Evolutionary conservation across 1,140 invertebrate genomes (phyloP).

Genomic region (Oreohelix idahoensis): DNA sequence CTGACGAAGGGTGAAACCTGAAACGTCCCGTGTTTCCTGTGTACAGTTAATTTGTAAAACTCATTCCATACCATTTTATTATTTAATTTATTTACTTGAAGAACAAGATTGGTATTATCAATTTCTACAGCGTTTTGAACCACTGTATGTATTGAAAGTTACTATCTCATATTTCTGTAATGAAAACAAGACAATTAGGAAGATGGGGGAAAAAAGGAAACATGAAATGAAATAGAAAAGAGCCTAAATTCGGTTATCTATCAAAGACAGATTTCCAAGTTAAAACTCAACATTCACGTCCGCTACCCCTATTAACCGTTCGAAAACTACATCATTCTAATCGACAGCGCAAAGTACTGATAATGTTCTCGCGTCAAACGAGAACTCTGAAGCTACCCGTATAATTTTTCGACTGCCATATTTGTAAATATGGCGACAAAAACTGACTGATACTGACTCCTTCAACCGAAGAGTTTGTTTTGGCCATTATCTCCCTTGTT

Average conservation of each 20-base stretch:
- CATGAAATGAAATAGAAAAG: neutral
- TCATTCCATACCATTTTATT: too few relatives aligned
- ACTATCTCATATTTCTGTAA: too few relatives aligned
- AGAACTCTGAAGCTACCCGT: neutral
- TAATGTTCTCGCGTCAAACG: neutral
- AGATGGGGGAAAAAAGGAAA: neutral
- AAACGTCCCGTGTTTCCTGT: too few relatives aligned
- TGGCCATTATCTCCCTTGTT: slow-evolving; percentile 24
- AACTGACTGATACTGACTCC: slow-evolving; percentile 9
- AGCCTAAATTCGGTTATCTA: neutral
- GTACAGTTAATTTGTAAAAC: too few relatives aligned
- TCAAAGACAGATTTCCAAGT: neutral
- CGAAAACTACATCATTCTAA: neutral
- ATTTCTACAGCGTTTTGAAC: too few relatives aligned
- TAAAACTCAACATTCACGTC: neutral
- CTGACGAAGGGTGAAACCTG: too few relatives aligned
- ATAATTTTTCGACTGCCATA: neutral
- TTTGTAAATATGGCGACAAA: slow-evolving; percentile 23
- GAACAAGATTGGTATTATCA: too few relatives aligned
- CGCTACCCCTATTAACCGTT: neutral
- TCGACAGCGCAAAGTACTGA: neutral
- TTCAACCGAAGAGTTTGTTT: slow-evolving; percentile 24
- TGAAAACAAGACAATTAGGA: neutral
- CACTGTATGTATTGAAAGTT: too few relatives aligned
- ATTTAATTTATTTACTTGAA: too few relatives aligned